These are phyloP conservation scores for Tinea semifulvella DNA, from an alignment of 2,888 invertebrate genomes.

Conservation along the genomic window DNA sequence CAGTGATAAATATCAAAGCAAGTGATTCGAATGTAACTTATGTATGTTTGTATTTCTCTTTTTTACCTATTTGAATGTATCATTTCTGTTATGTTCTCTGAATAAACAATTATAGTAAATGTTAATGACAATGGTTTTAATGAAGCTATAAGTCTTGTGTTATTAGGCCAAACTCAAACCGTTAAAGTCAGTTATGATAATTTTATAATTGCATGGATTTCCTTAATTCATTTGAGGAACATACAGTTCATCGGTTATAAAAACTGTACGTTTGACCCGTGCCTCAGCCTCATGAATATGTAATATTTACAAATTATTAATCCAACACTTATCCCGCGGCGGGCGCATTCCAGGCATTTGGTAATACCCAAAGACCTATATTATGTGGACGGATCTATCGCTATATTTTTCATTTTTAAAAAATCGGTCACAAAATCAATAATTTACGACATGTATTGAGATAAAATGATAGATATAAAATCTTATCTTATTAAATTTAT, in stretches of 20 bases:
- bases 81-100: constrained; percentile 25
- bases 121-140: constrained; percentile 14
- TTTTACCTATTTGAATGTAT: no score
- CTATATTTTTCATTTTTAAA: no score
- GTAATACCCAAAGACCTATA: neutral
- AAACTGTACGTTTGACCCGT: constrained; percentile 56
- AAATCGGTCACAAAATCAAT: no score
- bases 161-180: constrained; percentile 4
- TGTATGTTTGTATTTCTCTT: no score
- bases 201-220: constrained; percentile 56
- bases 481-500: no score
- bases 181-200: constrained; percentile 36
- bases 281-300: constrained; percentile 59
- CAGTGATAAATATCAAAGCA: no score
- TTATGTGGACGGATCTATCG: constrained; percentile 36
- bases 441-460: no score
- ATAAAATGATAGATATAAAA: no score
- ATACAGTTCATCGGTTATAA: constrained; percentile 46
- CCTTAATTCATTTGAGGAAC: constrained; percentile 50
- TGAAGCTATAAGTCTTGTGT: neutral
- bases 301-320: constrained; percentile 66
- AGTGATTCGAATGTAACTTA: no score
- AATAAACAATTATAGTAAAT: constrained; percentile 21
- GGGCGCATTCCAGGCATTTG: constrained; percentile 3
- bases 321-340: constrained; percentile 52